Percentiles rank a stretch among this genome's conserved stretches.
Evolutionary conservation across 2,113 vertebrate genomes (phyloP).

Genomic region (Uria aalge): DNA sequence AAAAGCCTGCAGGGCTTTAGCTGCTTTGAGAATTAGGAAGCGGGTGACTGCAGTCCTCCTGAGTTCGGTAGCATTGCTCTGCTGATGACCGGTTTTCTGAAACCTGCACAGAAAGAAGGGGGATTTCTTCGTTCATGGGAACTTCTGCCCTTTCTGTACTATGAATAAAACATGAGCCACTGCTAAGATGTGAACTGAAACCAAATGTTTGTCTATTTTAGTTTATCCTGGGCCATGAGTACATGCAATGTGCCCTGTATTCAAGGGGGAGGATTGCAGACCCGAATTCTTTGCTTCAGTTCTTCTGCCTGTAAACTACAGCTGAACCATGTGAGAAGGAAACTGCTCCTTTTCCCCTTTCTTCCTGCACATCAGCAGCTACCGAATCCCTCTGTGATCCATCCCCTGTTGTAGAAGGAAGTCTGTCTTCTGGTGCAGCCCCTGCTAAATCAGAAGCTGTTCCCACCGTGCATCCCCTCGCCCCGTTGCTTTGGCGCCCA

Average conservation of each 20-base stretch:
- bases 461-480: accelerated
- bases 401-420: background rate
- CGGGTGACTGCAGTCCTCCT: background rate
- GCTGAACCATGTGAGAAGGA: background rate
- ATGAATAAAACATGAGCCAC: conserved; percentile 5
- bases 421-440: background rate
- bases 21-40: background rate
- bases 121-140: background rate
- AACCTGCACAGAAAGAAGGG: background rate
- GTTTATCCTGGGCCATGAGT: background rate
- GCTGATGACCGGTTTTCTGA: background rate
- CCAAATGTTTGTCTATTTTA: background rate
- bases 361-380: background rate
- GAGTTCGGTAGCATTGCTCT: background rate
- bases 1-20: background rate
- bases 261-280: background rate
- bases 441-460: background rate
- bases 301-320: background rate
- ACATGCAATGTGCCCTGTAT: background rate
- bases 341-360: background rate
- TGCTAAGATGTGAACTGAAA: conserved; percentile 4
- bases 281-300: background rate
- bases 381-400: background rate
- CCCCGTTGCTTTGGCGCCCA: background rate
- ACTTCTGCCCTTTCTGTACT: background rate